Evolutionary conservation across 2,888 invertebrate species (phyloP), one percentile per base, ranked within the genome.

Genomic region (Stenichneumon culpator): DNA sequence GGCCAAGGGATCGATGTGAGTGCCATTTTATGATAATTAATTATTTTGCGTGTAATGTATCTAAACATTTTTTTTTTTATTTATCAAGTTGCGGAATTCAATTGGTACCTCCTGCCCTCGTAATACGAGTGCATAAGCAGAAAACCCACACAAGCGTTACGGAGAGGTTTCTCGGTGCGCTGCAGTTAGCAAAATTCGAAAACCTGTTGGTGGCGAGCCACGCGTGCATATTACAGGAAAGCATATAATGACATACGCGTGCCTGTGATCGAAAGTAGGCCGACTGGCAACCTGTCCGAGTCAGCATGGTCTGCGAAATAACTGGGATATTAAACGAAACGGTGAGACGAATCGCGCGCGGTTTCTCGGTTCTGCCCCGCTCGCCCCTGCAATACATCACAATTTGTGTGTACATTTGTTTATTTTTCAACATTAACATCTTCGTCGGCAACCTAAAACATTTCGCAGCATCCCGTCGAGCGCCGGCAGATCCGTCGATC

Each of bases 1-100:
- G 86, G 97, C 97, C 89, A 98, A 98, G 94, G 99, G 98, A 91
- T 97, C 98, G 87, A 99, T 99, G 98, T 98, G 94, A 98, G 98
- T 97, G 91, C 39, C 57, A 0, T 70, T 47, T 63, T 1, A 39
- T 9, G 0, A 39, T 22, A 47, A 74, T 6, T 0, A 7, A 25
- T 60, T 72, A 7, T 22, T 52, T 39, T 0, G 11, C 47, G n/a
- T 57, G 11, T 1, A 14, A 16, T 16, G 16, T 47, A 47, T 47
- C 2, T 11, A n/a, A n/a, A n/a, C 3, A 16, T 47, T 14, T 4
- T 2, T 47, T 16, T 16, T 3, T 16, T 16, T 47, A 2, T 47
- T 16, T 47, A 14, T 47, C 5, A 2, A 32, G 6, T 63, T 32
- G 63, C 63, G 63, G 28, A 63, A 63, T 63, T 63, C 28, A n/a